Evolutionary conservation across 1,140 invertebrate genomes (phyloP), one percentile per base, ranked within the genome.

Genomic region (Sarcophaga peregrina): DNA sequence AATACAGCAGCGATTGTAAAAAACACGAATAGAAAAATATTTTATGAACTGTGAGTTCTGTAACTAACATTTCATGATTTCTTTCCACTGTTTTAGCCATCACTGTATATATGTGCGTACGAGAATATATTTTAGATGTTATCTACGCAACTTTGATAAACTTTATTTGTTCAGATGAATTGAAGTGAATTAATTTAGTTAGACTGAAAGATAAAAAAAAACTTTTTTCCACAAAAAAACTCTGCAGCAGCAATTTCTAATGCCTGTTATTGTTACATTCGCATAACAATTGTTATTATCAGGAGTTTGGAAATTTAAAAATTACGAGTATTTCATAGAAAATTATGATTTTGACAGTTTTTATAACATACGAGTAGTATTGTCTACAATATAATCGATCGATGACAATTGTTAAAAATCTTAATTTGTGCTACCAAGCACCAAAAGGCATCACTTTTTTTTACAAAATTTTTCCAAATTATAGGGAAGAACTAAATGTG

Each of bases 311-410:
- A n/a, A 58, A 5, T 2, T 2, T 37, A 4, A 4, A 37, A 37
- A 37, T 37, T 37, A 4, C 25, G 4, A 37, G 4, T 37, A 37
- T 37, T 37, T 37, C 25, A 37, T 37, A 2, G 25, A 11, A n/a
- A 76, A n/a, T 17, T 76, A 76, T 76, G 74, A 76, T 76, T 76
- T 76, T 76, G 74, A 76, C 74, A 76, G 5, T 48, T 76, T 47
- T 76, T 37, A 37, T 37, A 37, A 37, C 25, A 37, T 37, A 37
- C 25, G 25, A 37, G 73, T 17, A 46, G 47, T n/a, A n/a, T 76
- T 47, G 74, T 25, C 68, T 11, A 11, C 52, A 5, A 54, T 54
- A 45, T n/a, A 47, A 76, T n/a, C 47, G 74, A 76, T 76, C 15
- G 74, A 76, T 76, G 47, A 76, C 47, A 47, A 46, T 45, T 46